phyloP scores from a whole-genome alignment of 2,888 invertebrate genomes.

The Tenthredo scrophulariae region DNA sequence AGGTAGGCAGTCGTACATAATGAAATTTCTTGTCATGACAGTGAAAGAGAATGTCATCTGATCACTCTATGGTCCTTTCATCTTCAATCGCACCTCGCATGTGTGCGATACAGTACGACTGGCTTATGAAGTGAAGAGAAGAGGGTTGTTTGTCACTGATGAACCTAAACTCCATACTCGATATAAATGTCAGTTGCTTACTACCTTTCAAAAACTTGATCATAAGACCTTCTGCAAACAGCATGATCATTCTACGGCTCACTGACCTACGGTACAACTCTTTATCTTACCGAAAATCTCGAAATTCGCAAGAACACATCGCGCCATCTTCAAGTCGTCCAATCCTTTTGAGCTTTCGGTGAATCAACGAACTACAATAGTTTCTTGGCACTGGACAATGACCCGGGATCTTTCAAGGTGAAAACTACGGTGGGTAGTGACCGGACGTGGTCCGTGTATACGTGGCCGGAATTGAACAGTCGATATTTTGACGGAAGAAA shows the following conservation, averaged over 20 bases:
- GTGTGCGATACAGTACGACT: background rate
- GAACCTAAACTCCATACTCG: background rate
- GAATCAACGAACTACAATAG: background rate
- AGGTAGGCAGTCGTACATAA: constrained; percentile 6
- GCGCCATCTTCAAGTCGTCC: background rate
- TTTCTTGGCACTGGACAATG: background rate
- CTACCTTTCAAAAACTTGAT: constrained; percentile 64
- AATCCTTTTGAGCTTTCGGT: constrained; percentile 34
- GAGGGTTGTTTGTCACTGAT: background rate
- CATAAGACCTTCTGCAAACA: constrained; percentile 61
- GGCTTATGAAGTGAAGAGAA: background rate
- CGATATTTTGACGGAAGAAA: constrained; percentile 13
- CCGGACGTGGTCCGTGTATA: constrained; percentile 35
- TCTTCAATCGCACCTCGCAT: constrained; percentile 6
- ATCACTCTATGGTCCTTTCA: background rate
- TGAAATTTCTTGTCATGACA: constrained; percentile 17
- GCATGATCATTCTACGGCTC: constrained; percentile 63
- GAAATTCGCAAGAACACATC: background rate
- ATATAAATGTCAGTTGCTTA: constrained; percentile 66
- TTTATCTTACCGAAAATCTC: background rate
- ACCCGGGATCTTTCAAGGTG: constrained; percentile 48
- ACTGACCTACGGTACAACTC: constrained; percentile 67
- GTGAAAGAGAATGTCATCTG: background rate
- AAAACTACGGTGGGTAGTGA: constrained; percentile 35
- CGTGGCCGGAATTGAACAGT: constrained; percentile 18